Conservation (phyloP, 2,113 vertebrate species). For the Pterocles gutturalis region DNA sequence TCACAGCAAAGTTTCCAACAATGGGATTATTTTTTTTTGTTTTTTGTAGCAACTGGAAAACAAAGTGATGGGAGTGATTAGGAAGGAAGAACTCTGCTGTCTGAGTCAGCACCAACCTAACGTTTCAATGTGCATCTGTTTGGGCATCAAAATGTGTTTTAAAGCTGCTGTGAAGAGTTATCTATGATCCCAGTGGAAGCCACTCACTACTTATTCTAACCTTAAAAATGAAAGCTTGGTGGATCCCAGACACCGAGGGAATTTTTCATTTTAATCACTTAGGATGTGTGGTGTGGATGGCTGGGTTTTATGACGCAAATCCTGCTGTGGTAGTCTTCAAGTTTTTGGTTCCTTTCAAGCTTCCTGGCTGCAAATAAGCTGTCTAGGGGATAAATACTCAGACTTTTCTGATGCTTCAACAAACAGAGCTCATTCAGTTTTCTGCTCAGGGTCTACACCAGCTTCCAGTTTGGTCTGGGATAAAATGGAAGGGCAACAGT, state of each 20-base stretch:
- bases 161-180: background rate
- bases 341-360: background rate
- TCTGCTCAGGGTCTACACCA: background rate
- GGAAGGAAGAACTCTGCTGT: background rate
- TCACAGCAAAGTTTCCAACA: background rate
- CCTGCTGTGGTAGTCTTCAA: background rate
- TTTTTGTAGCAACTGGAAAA: background rate
- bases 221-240: background rate
- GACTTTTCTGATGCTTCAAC: background rate
- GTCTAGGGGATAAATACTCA: background rate
- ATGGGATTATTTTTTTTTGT: too few relatives aligned
- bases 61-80: background rate
- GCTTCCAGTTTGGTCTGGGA: background rate
- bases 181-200: background rate
- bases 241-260: background rate
- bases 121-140: fast-evolving
- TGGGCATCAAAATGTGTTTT: background rate
- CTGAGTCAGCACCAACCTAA: background rate
- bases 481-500: background rate
- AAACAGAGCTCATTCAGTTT: background rate
- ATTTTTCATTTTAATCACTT: background rate
- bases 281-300: background rate
- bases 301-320: background rate
- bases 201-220: background rate
- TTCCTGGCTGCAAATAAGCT: background rate